Evolutionary conservation across 1,140 invertebrate genomes (phyloP).

Genomic region (Mercenaria mercenaria): DNA sequence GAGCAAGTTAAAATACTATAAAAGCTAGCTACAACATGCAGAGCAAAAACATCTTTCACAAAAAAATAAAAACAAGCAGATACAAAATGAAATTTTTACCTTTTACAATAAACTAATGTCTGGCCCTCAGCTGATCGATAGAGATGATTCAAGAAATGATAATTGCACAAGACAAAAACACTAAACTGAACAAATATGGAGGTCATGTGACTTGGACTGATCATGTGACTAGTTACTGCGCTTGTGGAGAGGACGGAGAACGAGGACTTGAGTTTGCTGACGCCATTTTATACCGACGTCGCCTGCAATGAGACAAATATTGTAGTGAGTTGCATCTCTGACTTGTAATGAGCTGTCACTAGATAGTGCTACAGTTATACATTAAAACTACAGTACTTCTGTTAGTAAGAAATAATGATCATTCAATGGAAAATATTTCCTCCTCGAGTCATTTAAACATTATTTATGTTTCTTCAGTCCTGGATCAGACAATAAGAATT

Average conservation of each 20-base stretch:
- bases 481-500: too few relatives aligned
- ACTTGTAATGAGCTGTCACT: not conserved
- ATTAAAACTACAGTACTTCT: too few relatives aligned
- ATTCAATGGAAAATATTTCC: too few relatives aligned
- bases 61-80: not conserved
- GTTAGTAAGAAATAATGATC: too few relatives aligned
- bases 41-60: not conserved
- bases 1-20: not conserved
- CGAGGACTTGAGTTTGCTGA: conserved; percentile 80
- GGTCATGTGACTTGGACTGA: conserved; percentile 65
- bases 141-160: conserved; percentile 41
- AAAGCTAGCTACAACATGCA: conserved; percentile 18
- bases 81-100: conserved; percentile 3
- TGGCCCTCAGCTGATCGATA: not conserved
- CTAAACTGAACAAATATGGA: conserved; percentile 63
- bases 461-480: too few relatives aligned
- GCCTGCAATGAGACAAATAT: conserved; percentile 79
- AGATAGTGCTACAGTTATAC: too few relatives aligned
- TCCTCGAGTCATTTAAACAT: too few relatives aligned
- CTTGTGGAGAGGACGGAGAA: conserved; percentile 78
- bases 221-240: conserved; percentile 72
- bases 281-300: conserved; percentile 84
- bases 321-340: conserved; percentile 3
- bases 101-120: not conserved
- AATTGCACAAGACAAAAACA: conserved; percentile 60